A percentile compares a stretch with the other conserved stretches of the same genome.
Evolutionary conservation across 2,888 invertebrate genomes (phyloP).

Genomic region (Drosophila imparisetae): DNA sequence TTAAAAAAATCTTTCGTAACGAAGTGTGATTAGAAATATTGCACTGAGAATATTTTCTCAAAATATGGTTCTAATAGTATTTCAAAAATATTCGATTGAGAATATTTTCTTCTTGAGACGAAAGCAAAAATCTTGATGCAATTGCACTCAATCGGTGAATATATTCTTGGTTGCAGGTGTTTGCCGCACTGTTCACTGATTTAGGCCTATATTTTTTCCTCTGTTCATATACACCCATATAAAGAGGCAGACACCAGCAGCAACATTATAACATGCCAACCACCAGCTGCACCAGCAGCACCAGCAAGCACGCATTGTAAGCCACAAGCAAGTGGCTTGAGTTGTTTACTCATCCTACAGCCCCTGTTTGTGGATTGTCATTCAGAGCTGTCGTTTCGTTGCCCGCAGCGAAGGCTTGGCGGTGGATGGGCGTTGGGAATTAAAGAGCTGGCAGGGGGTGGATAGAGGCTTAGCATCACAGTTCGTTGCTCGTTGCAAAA

Average conservation of each 20-base stretch:
- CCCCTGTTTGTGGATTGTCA: conserved; percentile 65
- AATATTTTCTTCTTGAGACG: background rate
- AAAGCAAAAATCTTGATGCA: background rate
- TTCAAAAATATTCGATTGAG: background rate
- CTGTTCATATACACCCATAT: conserved; percentile 6
- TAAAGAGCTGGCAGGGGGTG: conserved; percentile 1
- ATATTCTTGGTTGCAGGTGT: background rate
- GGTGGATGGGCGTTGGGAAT: conserved; percentile 19
- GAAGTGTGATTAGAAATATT: background rate
- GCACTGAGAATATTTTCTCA: background rate
- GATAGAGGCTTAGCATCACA: background rate
- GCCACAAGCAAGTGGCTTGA: conserved; percentile 31
- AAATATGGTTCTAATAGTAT: background rate
- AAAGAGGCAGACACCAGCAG: conserved; percentile 19
- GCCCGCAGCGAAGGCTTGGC: conserved; percentile 36
- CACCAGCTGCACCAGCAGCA: background rate
- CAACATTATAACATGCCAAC: conserved; percentile 29
- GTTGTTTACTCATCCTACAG: conserved; percentile 43
- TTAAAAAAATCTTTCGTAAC: background rate
- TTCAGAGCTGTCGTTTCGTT: conserved; percentile 64
- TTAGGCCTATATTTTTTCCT: background rate
- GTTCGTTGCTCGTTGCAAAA: conserved; percentile 49
- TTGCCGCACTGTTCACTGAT: background rate
- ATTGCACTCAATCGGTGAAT: background rate
- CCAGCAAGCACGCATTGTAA: conserved; percentile 15